Evolutionary conservation across 2,113 vertebrate genomes (phyloP), one percentile per base, ranked within the genome.

Genomic region (Rafetus swinhoei): DNA sequence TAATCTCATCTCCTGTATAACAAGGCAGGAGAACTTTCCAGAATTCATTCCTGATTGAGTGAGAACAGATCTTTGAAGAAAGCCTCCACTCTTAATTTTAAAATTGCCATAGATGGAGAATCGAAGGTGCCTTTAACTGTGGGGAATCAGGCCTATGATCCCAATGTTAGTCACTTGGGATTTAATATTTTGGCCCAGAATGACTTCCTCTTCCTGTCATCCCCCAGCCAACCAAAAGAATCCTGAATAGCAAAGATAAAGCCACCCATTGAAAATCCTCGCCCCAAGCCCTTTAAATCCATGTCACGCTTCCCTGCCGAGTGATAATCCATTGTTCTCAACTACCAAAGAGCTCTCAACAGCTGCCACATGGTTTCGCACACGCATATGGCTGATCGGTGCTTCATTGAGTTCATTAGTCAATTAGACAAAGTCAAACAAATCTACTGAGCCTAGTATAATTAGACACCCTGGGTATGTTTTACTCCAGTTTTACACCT

Each of bases 391-490:
- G 87, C 15, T 79, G 87, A 79, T 60, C 85, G 83, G 83, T 74
- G 87, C 86, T 81, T 89, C 87, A 90, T 92, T 83, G 59, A 95
- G 45, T 82, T 57, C 84, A 59, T 65, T 10, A 32, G 27, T 93
- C 87, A 80, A 76, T 86, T 85, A 79, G 14, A 39, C 19, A 24
- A 88, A 84, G 54, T 80, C 74, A 86, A 86, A 94, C 91, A 92
- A 82, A 65, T 65, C 84, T 57, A 15, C 50, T 2, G 54, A 79
- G 50, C 18, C 84, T 21, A 18, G 79, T 50, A 82, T 74, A 89
- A 91, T 57, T 19, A 82, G 25, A 65, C 7, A 69, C 59, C 57
- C 13, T 1, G 5, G 56, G 45, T 50, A 72, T 18, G 25, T 25
- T 39, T 77, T 25, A 77, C 84, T 79, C 72, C 19, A 24, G 35